Evolutionary conservation across 2,797 vertebrate genomes (phyloP).

Genomic region (Lerista edwardsae): DNA sequence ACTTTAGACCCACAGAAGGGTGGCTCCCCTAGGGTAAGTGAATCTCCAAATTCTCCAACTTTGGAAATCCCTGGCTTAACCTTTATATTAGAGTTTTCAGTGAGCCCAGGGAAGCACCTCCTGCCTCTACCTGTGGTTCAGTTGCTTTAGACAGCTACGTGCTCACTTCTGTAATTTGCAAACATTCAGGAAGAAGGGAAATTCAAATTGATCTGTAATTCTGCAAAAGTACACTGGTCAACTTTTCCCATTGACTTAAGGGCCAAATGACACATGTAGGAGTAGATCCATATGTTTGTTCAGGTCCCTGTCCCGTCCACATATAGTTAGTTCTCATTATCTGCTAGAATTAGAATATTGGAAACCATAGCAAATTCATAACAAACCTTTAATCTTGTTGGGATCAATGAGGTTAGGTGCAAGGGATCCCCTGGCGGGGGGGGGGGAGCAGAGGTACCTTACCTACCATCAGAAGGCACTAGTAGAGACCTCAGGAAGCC

Average conservation of each 20-base stretch:
- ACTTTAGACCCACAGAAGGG: not conserved
- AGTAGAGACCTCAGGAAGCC: too few relatives aligned
- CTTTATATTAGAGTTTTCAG: not conserved
- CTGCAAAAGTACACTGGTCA: not conserved
- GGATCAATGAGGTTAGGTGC: too few relatives aligned
- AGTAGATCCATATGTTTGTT: not conserved
- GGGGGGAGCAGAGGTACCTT: too few relatives aligned
- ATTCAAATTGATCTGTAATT: not conserved
- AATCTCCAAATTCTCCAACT: not conserved
- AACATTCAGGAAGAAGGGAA: not conserved
- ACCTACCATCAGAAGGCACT: too few relatives aligned
- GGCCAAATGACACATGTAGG: not conserved
- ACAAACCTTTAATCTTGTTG: too few relatives aligned
- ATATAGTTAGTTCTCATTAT: too few relatives aligned
- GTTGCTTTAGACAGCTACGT: not conserved
- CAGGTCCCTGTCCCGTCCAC: not conserved
- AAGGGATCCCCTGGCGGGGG: too few relatives aligned
- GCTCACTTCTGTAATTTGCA: not conserved
- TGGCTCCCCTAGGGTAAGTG: not conserved
- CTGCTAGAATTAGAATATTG: too few relatives aligned
- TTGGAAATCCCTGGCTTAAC: not conserved
- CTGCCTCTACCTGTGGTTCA: not conserved
- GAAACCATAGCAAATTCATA: too few relatives aligned
- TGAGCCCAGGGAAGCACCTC: too few relatives aligned
- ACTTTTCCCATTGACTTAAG: not conserved